Base-by-base conservation (phyloP, 64 coral and sea anemone species). In the Actinia tenebrosa region DNA sequence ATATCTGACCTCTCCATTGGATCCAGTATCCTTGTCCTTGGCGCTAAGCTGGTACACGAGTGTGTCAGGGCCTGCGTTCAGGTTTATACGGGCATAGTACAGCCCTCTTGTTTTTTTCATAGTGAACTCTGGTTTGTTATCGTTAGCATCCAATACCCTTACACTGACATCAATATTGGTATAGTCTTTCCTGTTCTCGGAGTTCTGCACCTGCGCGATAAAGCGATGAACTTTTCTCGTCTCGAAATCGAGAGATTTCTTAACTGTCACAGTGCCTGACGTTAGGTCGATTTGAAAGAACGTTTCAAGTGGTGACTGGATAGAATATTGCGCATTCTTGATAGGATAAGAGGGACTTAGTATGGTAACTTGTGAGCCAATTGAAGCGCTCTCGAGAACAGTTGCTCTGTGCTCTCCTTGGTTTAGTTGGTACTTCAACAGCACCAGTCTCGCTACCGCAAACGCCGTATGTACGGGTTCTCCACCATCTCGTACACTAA, bases 101-200 rank as follows among this genome's bases (percentile, higher is more conserved):
- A 58, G 50, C 56, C 85, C 93, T 37, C 90, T 53, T 8, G 82
- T 84, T 61, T 87, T 84, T 4, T 92, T 50, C 88, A 99, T 95
- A 9, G 86, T 78, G 86, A 99, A 99, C 22, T 30, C 43, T 0
- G 97, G 97, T 14, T 68, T 79, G 62, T 99, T 99, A 56, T 99
- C 97, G 79, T 99, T 99, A 3, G 85, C 90, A 64, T 99, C 97
- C 26, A 60, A 10, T 16, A 99, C 87, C 7, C 90, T 30, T 17
- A 99, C 56, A 58, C 78, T 54, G 0, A 99, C 82, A 52, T 90
- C 88, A 22, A 83, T 94, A 64, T 90, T 87, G 2, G 71, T 78
- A 53, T 85, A 90, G 11, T 93, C 71, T 20, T 72, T 83, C 10
- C 53, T 42, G 17, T 92, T 56, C 8, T 60, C 22, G 43, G 82